Base-by-base conservation (phyloP, 2,113 vertebrate species). In the Poeciliopsis occidentalis region DNA sequence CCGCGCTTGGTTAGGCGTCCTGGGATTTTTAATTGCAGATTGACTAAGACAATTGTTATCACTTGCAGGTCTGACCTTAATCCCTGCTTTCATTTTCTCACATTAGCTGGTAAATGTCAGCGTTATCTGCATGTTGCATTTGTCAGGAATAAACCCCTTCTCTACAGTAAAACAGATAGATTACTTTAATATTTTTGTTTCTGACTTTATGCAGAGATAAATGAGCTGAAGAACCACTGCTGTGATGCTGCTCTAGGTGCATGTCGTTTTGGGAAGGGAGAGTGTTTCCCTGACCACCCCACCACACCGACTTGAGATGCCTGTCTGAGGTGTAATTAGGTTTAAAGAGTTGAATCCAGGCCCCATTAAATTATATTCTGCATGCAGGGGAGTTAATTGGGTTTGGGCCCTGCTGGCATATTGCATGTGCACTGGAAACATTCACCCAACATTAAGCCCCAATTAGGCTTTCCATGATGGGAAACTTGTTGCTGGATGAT, bases 341-440 rank as follows among this genome's bases (percentile, higher is more conserved):
- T 90, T 94, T 87, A 87, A 90, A 88, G 87, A 88, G 86, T 87
- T 82, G 80, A 78, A 92, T 88, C 81, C 83, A 78, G 84, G 70
- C 74, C 88, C 47, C 83, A 93, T 92, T 86, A 87, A 90, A 92
- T 93, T 84, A 91, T 83, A 78, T 86, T 81, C 85, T 73, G 83
- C 87, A 88, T 88, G 84, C 74, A 85, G 87, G 82, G 80, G 85
- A 85, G 79, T 80, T 92, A 92, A 93, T 91, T 90, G 87, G 82
- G 85, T 94, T 92, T 89, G 73, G 82, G 80, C 81, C 86, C 87
- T 91, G 91, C 89, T 93, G 92, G 89, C 86, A 90, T 86, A 80
- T 80, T 87, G 82, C 81, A 89, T 88, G 81, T 84, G 79, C 86
- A 80, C 84, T 89, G 85, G 82, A 91, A 92, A 92, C 87, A 92